Base-by-base conservation (phyloP, 2,888 invertebrate genomes). In the Tortrix viridana region DNA sequence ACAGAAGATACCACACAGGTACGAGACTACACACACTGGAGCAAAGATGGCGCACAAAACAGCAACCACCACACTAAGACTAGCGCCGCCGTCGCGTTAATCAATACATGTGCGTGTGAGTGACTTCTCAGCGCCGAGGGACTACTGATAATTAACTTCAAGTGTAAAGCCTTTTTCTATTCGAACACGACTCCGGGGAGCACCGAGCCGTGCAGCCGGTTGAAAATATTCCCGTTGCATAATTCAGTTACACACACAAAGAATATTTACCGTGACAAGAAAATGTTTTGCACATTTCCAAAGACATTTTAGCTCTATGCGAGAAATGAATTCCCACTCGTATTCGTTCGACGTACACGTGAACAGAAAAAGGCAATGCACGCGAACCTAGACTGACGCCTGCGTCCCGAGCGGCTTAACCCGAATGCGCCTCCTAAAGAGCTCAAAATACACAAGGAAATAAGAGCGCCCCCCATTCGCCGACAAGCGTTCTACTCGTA, bases 71-170 rank as follows among this genome's bases (percentile, higher is more conserved):
- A 82, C 76, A 77, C 81, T 82, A 76, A 77, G 77, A 76, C 70
- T 69, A 84, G 86, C 86, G 86, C 88, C 88, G 90, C 88, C 89
- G 87, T 92, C 93, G 88, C 88, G 82, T 84, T 88, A 87, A 89
- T 94, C 94, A 94, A 93, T 94, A 94, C 94, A 94, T 94, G 94
- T 94, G 94, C 92, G 92, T 94, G 94, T 94, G 94, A 94, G 94
- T 94, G 92, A 88, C 82, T 80, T 79, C 79, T 82, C 78, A 77
- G 76, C 81, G 78, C 80, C 78, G 77, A 79, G 76, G 79, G 84
- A 81, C 75, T 69, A 75, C 71, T 68, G 74, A 73, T 66, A 70
- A 71, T 70, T 53, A 67, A 71, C 63, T 58, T 67, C 67, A 72
- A 70, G 80, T 75, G 76, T 67, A 58, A 79, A 77, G 83, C 81